Conservation (phyloP, 1,140 invertebrate species). For the Melipona quadrifasciata region DNA sequence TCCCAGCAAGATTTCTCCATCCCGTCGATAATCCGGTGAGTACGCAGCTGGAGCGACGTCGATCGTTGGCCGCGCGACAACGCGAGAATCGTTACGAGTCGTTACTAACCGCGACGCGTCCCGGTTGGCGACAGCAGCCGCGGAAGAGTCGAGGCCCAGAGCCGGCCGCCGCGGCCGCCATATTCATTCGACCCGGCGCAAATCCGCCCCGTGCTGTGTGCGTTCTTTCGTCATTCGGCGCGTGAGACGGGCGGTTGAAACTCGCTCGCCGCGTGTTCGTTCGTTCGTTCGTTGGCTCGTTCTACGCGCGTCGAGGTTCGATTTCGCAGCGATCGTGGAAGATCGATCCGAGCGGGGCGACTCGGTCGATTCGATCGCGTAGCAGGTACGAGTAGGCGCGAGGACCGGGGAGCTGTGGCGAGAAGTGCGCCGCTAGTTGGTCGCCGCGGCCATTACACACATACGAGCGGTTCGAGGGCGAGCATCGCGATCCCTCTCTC, state of each 20-base stretch:
- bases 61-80: no score
- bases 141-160: background rate
- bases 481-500: background rate
- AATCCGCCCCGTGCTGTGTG: conserved; percentile 38
- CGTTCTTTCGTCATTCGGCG: background rate
- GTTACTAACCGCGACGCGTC: no score
- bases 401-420: background rate
- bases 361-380: conserved; percentile 16
- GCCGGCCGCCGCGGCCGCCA: conserved; percentile 33
- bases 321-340: background rate
- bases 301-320: background rate
- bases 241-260: no score
- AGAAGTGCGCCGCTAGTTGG: conserved; percentile 12
- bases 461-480: background rate
- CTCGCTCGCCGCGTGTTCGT: no score
- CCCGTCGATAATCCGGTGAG: no score
- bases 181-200: conserved; percentile 60
- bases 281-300: no score
- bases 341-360: background rate
- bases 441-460: conserved; percentile 51
- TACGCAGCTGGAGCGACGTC: no score
- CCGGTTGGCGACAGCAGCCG: no score
- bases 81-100: no score
- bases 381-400: background rate
- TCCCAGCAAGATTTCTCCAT: no score